Evolutionary conservation across 1,140 invertebrate species (phyloP), one percentile per base, ranked within the genome.

Genomic region (Drosophila kepulauana): DNA sequence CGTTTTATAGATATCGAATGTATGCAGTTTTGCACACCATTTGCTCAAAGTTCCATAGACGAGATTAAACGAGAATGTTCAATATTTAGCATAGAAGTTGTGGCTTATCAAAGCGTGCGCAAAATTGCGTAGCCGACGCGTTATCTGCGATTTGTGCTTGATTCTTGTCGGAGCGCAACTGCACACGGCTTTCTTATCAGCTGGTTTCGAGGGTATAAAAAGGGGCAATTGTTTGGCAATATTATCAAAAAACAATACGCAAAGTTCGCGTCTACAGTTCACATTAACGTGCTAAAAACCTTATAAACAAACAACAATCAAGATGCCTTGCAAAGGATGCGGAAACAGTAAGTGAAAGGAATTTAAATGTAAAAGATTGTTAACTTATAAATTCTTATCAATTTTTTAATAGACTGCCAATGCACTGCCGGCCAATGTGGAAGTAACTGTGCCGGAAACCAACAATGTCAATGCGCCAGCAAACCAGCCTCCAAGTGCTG

Each of bases 321-420:
- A 87, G 51, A 82, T 86, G 82, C 82, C 82, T 79, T 86, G 82
- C 82, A 87, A 87, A 65, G 79, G 82, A 86, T 86, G 82, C 68
- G 82, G 82, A 86, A 86, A 86, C 28, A 86, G 82, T 82, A 48
- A 86, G 82, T 87, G 15, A 1, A 20, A 3, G 35, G 13, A 7
- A 8, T 10, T 2, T 0, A 43, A 11, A 15, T 4, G 13, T 25
- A 1, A 38, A 41, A 5, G 15, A 3, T 3, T 3, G 10, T 10
- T 10, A 15, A n/a, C 25, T n/a, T 2, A 11, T 45, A 20, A 56
- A 20, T 10, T 30, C 15, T n/a, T 49, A 1, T 5, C 15, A 11
- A 10, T 11, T 43, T 10, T 52, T 20, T 35, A 5, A 13, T 15
- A 86, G 82, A 86, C 64, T 86, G 82, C 64, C 82, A 86, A 61